Evolutionary conservation across 1,140 invertebrate genomes (phyloP), one percentile per base, ranked within the genome.

Genomic region (Solenopsis fugax): DNA sequence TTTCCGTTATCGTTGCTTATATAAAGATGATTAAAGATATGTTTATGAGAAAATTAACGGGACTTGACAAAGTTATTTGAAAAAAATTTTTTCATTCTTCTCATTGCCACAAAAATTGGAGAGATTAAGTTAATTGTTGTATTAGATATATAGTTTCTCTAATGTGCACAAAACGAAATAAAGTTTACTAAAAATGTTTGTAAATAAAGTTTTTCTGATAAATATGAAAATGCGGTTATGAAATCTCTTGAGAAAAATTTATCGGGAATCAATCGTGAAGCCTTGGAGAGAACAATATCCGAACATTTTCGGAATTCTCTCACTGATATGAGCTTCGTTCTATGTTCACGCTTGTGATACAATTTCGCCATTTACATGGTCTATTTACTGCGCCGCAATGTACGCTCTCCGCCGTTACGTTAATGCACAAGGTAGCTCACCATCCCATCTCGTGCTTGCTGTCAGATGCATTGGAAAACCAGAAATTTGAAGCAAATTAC

Each of bases 291-390:
- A 72, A 45, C 13, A 48, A 69, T 24, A 41, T 16, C 18, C 18
- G 54, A 34, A 73, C 37, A 73, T 84, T 84, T 84, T 73, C 69
- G 24, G 0, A 73, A 84, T 73, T 60, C 54, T 73, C 80, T 60
- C 9, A n/a, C 2, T 21, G 12, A 82, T 72, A 72, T 73, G 13
- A 41, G 16, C 69, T 56, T 72, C 37, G 80, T 82, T 29, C 29
- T 29, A 72, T 29, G 21, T 54, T 77, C 48, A 67, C 73, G 73
- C 82, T 85, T 52, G 29, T 50, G 60, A 65, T 65, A 77, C 73
- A 77, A 85, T 77, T 64, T 77, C 73, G 48, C 60, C 71, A 85
- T 85, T 85, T 85, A 85, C 82, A 77, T 85, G 80, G 67, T 73
- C 80, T 84, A 84, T 84, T 84, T 84, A 73, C 69, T n/a, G 4